Evolutionary conservation across 2,888 invertebrate genomes (phyloP).

Genomic region (Mythimna lalbum): DNA sequence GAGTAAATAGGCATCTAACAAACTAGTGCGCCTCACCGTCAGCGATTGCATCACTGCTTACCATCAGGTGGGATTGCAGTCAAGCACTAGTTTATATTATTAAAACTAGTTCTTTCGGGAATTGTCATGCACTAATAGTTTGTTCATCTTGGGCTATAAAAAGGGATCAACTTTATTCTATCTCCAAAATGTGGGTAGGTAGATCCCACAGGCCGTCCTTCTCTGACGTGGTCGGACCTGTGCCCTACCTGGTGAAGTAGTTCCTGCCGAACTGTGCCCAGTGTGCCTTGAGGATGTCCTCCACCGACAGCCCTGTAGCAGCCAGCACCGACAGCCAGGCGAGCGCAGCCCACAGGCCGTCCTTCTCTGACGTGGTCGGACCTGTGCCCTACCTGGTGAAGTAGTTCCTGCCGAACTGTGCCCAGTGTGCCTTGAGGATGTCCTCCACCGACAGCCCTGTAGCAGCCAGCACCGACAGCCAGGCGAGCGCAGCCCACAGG

Average conservation of each 20-base stretch:
- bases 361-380: slow-evolving; percentile 91
- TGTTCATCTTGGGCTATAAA: no score
- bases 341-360: slow-evolving; percentile 87
- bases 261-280: slow-evolving; percentile 98
- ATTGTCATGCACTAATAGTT: no score
- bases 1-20: no score
- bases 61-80: no score
- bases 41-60: no score
- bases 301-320: slow-evolving; percentile 93
- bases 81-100: no score
- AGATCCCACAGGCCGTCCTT: no score
- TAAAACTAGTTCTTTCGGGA: no score
- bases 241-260: slow-evolving; percentile 98
- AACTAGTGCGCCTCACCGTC: no score
- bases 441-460: slow-evolving; percentile 95
- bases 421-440: slow-evolving; percentile 97
- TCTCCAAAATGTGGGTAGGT: no score
- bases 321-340: slow-evolving; percentile 99
- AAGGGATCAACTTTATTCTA: no score
- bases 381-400: slow-evolving; percentile 99
- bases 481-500: slow-evolving; percentile 93
- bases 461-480: slow-evolving; percentile 97
- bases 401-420: slow-evolving; percentile 97
- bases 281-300: slow-evolving; percentile 95
- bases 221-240: slow-evolving; percentile 94